Evolutionary conservation across 1,140 invertebrate species (phyloP).

Genomic region (Anoplophora glabripennis): DNA sequence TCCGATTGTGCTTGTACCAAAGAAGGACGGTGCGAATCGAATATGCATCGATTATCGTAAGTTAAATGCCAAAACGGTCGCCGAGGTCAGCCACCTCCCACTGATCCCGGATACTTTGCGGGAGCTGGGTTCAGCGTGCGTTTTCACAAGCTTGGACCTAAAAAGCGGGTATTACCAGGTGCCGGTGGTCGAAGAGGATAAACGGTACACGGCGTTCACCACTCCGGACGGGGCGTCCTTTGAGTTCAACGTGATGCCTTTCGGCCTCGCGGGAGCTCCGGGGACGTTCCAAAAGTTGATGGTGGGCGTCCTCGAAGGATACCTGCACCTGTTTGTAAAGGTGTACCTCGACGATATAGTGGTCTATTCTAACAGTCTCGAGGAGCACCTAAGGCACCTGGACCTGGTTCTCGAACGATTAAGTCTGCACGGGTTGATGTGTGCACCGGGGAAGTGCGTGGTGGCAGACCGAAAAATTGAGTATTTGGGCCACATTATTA

Average conservation of each 20-base stretch:
- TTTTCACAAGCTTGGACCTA: conserved; percentile 32
- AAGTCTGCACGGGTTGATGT: not conserved
- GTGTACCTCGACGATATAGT: conserved; percentile 28
- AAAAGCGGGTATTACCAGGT: conserved; percentile 38
- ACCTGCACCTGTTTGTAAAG: conserved; percentile 11
- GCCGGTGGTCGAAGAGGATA: conserved; percentile 14
- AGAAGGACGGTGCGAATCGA: conserved; percentile 25
- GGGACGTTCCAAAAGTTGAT: conserved; percentile 29
- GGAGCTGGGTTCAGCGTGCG: conserved; percentile 15
- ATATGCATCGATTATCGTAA: conserved; percentile 38
- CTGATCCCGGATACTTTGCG: conserved; percentile 13
- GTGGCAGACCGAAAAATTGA: not conserved
- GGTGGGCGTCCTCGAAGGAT: conserved; percentile 22
- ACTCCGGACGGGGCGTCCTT: conserved; percentile 31
- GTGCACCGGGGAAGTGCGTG: conserved; percentile 12
- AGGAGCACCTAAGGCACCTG: conserved; percentile 6
- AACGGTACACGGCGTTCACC: conserved; percentile 28
- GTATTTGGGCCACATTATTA: conserved; percentile 15
- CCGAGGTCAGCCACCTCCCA: conserved; percentile 39
- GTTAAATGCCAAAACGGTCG: conserved; percentile 48
- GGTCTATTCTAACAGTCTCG: not conserved
- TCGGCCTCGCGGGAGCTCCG: conserved; percentile 32
- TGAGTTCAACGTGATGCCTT: conserved; percentile 35
- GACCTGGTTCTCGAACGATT: conserved; percentile 11
- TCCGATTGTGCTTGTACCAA: conserved; percentile 20